Percentiles rank a stretch among this genome's conserved stretches.
These are phyloP conservation scores for Caprella mutica DNA, from an alignment of 2,888 invertebrate genomes.

Conservation along the genomic window DNA sequence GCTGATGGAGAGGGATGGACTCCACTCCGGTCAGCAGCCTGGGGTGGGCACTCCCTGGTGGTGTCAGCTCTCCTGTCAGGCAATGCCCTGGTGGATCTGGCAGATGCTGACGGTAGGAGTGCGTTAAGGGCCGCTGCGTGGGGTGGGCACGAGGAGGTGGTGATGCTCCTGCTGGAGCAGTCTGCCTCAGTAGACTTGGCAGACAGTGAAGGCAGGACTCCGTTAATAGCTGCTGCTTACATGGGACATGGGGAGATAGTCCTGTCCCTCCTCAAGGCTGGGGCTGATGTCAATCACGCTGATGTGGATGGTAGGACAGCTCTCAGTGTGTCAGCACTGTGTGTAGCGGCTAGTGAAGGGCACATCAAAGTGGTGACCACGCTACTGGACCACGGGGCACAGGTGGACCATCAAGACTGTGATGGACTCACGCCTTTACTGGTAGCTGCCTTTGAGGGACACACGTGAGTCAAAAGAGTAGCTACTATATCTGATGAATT, in stretches of 20 bases:
- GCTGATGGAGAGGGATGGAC: conserved; percentile 82
- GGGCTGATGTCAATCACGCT: conserved; percentile 61
- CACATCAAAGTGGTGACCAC: conserved; percentile 47
- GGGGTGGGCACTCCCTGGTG: conserved; percentile 73
- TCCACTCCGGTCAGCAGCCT: conserved; percentile 78
- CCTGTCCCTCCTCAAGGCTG: conserved; percentile 63
- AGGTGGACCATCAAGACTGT: conserved; percentile 68
- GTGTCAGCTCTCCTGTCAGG: conserved; percentile 45
- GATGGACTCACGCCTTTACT: conserved; percentile 77
- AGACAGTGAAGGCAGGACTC: conserved; percentile 45
- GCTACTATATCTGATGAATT: too few species aligned
- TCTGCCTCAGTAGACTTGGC: conserved; percentile 43
- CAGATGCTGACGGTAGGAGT: conserved; percentile 81
- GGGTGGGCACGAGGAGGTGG: conserved; percentile 46
- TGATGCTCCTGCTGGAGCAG: conserved; percentile 39
- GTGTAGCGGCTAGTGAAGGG: conserved; percentile 61
- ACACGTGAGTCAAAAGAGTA: conserved; percentile 49
- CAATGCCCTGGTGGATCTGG: conserved; percentile 42
- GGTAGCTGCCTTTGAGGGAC: conserved; percentile 84
- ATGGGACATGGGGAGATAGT: conserved; percentile 93
- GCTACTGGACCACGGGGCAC: conserved; percentile 67
- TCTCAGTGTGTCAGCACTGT: conserved; percentile 72
- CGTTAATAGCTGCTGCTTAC: conserved; percentile 56
- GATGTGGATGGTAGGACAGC: conserved; percentile 50
- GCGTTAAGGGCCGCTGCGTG: conserved; percentile 74